These are phyloP conservation scores for Tadarida brasiliensis DNA, from an alignment of 2,797 vertebrate species.

Conservation along the genomic window DNA sequence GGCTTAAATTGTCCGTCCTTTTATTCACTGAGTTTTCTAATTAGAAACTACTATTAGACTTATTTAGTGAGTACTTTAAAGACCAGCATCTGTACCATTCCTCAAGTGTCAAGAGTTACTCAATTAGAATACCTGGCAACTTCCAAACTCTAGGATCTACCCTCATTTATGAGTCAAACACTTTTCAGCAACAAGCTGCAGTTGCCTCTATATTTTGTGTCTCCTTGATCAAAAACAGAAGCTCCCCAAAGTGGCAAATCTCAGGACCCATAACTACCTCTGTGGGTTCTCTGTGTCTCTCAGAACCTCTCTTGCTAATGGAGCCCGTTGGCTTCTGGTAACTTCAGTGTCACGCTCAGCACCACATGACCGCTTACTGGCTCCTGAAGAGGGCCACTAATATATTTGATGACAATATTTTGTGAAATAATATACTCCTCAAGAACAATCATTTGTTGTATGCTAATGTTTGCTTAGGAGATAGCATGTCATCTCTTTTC, in stretches of 20 bases:
- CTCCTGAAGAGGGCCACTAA: neutral
- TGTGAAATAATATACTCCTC: neutral
- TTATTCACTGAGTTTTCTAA: neutral
- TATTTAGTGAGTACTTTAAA: conserved; percentile 1
- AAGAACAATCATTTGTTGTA: neutral
- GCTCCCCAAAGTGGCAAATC: neutral
- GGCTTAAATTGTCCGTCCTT: neutral
- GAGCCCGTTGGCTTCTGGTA: neutral
- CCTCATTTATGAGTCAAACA: neutral
- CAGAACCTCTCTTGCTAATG: neutral
- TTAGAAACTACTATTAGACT: neutral
- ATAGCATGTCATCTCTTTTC: neutral
- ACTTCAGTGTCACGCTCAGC: neutral
- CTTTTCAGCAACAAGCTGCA: neutral
- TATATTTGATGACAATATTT: neutral
- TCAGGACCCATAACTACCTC: neutral
- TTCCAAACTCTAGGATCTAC: neutral
- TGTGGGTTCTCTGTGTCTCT: neutral
- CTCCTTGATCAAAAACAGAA: neutral
- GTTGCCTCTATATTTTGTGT: neutral
- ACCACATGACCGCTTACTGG: neutral
- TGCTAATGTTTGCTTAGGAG: neutral
- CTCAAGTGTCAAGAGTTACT: neutral
- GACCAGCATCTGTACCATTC: neutral
- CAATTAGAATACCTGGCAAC: neutral